Base-by-base conservation (phyloP, 1,140 invertebrate species). In the Drosophila aff. region DNA sequence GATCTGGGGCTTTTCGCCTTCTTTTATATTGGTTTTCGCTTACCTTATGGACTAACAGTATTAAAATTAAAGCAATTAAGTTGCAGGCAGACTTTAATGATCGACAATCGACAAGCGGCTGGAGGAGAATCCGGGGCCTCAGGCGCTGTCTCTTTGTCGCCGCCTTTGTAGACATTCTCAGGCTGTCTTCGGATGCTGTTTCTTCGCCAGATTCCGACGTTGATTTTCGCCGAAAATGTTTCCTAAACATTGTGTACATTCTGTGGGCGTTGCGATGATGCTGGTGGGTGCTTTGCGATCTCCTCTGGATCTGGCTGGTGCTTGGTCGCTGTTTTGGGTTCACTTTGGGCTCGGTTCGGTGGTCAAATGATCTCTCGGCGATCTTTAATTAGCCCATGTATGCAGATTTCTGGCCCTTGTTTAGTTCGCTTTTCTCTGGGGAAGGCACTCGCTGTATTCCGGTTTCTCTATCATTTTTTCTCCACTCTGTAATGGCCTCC, bases 211-310 rank as follows among this genome's bases (percentile, higher is more conserved):
- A 66, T 53, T 67, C 40, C 64, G 38, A 23, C 55, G 84, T 76
- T 81, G 81, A 84, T 92, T 92, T 92, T 91, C 91, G 86, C 61
- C 91, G 85, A 87, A 92, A 92, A 85, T 92, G 91, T 91, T 92
- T 92, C 69, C 91, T 91, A 90, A 92, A 92, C 91, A 92, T 92
- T 92, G 81, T 92, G 85, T 75, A 84, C 85, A 92, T 91, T 91
- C 79, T 91, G 82, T 75, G 72, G 57, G 66, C 65, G 75, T 85
- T 49, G 60, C 28, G 57, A 60, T 69, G 43, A 52, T 84, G 77
- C 62, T 71, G 76, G 55, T 73, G 47, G 73, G 49, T 38, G 52
- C 74, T 81, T 43, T 60, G 23, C 58, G 36, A 57, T 57, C 52
- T 55, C 18, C 3, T 73, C 67, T 63, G 50, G 50, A 63, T 71